Evolutionary conservation across 1,140 invertebrate genomes (phyloP).

Genomic region (Dreissena rostriformis): DNA sequence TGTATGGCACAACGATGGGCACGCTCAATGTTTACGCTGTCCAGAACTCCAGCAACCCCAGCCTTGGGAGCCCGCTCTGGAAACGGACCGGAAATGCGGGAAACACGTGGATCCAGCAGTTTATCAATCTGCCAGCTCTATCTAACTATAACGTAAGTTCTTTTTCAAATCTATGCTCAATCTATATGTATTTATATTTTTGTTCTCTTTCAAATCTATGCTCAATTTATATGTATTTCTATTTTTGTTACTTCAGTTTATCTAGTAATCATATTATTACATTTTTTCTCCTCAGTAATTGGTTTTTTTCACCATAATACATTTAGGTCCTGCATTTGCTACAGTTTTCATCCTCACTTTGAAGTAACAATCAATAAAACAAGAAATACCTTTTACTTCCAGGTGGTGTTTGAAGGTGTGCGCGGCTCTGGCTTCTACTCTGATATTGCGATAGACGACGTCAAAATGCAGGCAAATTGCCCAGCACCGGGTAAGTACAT

Average conservation of each 20-base stretch:
- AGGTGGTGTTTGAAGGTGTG: constrained; percentile 77
- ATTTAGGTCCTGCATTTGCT: too few species aligned
- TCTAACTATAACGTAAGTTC: constrained; percentile 48
- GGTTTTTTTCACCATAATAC: too few species aligned
- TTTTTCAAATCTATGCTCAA: neutral
- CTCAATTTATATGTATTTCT: neutral
- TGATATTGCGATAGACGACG: constrained; percentile 76
- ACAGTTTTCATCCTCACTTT: too few species aligned
- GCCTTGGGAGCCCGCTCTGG: constrained; percentile 63
- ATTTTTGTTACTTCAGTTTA: neutral
- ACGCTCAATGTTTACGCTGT: constrained; percentile 70
- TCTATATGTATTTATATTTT: neutral
- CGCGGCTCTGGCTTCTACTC: constrained; percentile 62
- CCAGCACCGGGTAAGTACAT: constrained; percentile 70
- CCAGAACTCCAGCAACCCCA: constrained; percentile 45
- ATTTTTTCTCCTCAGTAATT: too few species aligned
- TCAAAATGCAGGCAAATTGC: constrained; percentile 63
- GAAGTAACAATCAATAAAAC: too few species aligned
- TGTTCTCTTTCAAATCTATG: neutral
- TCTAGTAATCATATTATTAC: neutral
- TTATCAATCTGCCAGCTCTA: constrained; percentile 49
- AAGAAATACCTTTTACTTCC: neutral
- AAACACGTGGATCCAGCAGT: constrained; percentile 67
- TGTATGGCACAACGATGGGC: constrained; percentile 85
- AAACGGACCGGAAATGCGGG: constrained; percentile 70